Base-by-base conservation (phyloP, 2,113 vertebrate genomes). In the Gavialis gangeticus region DNA sequence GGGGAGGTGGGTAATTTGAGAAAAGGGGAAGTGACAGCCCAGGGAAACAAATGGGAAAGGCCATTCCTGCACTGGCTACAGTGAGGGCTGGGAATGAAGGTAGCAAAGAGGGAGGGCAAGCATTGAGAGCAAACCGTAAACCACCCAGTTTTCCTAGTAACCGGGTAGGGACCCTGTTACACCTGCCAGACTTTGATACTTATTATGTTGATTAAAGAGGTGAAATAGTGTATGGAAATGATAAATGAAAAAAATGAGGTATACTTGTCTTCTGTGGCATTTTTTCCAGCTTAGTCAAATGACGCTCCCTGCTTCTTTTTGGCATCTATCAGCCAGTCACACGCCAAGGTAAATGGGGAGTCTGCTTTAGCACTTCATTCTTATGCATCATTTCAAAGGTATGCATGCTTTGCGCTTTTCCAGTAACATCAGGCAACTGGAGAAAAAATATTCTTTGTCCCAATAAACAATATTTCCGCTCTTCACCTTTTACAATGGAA, bases 341-440 rank as follows among this genome's bases (percentile, higher is more conserved):
- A 96, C 94, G 97, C 97, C 97, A 98, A 97, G 92, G 80, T 97
- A 98, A 98, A 97, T 57, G 89, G 89, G 96, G 94, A 80, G 91
- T 85, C 97, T 97, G 94, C 93, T 97, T 88, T 98, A 97, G 95
- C 97, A 98, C 98, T 98, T 98, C 97, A 96, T 97, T 97, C 94
- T 94, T 96, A 96, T 87, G 97, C 92, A 94, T 98, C 97, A 98
- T 96, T 97, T 93, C 78, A 97, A 97, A 98, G 90, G 95, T 87
- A 98, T 97, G 96, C 90, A 82, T 80, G 46, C 91, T 96, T 96
- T 79, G 64, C 94, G 81, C 89, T 95, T 95, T 97, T 97, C 96
- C 97, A 98, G 78, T 92, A 97, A 94, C 59, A 92, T 80, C 63
- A 94, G 84, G 78, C 93, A 96, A 82, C 83, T 30, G 80, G 67